Evolutionary conservation across 2,797 vertebrate genomes (phyloP), one percentile per base, ranked within the genome.

Genomic region (Halcyon smyrnensis): DNA sequence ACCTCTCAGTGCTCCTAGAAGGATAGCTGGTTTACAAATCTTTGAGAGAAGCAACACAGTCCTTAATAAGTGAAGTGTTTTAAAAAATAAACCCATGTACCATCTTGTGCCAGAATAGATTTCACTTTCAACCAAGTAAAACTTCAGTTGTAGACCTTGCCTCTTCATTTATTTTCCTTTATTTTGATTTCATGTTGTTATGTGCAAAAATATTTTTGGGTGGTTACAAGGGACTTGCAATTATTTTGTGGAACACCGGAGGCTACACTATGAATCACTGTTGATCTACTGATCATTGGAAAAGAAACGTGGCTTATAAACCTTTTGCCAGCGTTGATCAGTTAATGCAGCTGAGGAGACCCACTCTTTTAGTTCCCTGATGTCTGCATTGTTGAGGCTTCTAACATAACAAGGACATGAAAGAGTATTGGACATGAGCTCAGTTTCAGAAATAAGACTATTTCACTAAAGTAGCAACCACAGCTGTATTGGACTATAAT

Each of bases 251-350:
- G 68, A 92, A 59, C 19, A 89, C 43, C 27, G 36, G 24, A 82
- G 79, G 46, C 50, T 73, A 54, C 36, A 46, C 15, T 43, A n/a
- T 91, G 62, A 57, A 85, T 91, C 65, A 23, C 24, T 93, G 75
- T 94, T 91, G 90, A 88, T 88, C 70, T 93, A 37, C 53, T 81
- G 83, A 90, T 63, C 73, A 59, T 28, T 64, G 25, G 62, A 63
- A 78, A 91, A 95, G 76, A 95, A 94, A 81, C 39, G 62, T 81
- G 69, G 15, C 73, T 59, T 48, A 50, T 30, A 97, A 95, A 57
- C 19, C 24, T 69, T 88, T 21, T 51, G 32, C 57, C 65, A 73
- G 54, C 14, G 76, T 51, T 65, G 62, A 78, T 90, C 83, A 88
- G 25, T 64, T 93, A 91, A 91, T 48, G 65, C 27, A 81, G 9